Percentiles rank a stretch among this genome's conserved stretches.
These are phyloP conservation scores for Festucalex cinctus DNA, from an alignment of 2,113 vertebrate genomes.

Conservation along the genomic window DNA sequence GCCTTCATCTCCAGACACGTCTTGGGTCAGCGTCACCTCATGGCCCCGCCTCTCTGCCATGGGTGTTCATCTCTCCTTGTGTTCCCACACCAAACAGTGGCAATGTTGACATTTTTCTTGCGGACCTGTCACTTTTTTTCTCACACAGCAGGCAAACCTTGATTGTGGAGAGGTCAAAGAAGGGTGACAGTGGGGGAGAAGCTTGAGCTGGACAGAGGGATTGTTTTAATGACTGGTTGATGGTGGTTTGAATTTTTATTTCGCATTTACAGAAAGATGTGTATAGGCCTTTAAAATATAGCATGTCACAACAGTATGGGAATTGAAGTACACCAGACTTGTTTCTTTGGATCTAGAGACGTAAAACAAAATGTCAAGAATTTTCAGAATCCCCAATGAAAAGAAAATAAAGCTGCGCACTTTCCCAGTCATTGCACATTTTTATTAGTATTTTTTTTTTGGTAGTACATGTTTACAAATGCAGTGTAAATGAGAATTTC, in stretches of 20 bases:
- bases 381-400: slow-evolving; percentile 39
- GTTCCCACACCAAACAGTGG: slow-evolving; percentile 53
- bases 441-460: no score
- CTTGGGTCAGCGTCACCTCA: slow-evolving; percentile 20
- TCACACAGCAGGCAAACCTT: slow-evolving; percentile 39
- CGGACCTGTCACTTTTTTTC: slow-evolving; percentile 20
- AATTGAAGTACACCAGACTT: background rate
- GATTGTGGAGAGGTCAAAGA: slow-evolving; percentile 15
- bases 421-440: no score
- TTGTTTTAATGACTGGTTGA: background rate
- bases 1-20: slow-evolving; percentile 9
- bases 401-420: slow-evolving; percentile 4
- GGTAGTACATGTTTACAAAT: no score
- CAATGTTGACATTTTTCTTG: slow-evolving; percentile 46
- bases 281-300: background rate
- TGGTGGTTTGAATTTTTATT: background rate
- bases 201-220: background rate
- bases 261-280: background rate
- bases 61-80: slow-evolving; percentile 31
- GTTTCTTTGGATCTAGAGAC: no score
- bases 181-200: background rate
- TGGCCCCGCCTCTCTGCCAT: slow-evolving; percentile 12
- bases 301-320: background rate
- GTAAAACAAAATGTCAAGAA: no score
- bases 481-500: no score